These are phyloP conservation scores for Rhinoptilus africanus DNA, from an alignment of 2,113 vertebrate species.

Conservation along the genomic window DNA sequence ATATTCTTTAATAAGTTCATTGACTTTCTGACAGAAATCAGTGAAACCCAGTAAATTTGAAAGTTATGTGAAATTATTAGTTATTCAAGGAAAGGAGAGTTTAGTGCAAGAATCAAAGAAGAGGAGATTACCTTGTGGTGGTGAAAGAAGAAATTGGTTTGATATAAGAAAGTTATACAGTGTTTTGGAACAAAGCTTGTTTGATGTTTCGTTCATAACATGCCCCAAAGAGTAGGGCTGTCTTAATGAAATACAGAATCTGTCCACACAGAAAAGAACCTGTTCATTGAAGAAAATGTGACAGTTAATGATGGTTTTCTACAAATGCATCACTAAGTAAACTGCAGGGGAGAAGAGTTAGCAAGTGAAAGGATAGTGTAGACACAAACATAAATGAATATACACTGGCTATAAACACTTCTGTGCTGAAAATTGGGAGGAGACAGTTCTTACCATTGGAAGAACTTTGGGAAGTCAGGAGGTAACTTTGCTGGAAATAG, in stretches of 20 bases:
- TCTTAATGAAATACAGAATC: neutral
- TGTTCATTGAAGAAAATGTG: neutral
- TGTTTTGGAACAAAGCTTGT: neutral
- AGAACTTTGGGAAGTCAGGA: neutral
- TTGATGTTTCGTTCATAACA: neutral
- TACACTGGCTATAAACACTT: neutral
- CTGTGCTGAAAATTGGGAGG: neutral
- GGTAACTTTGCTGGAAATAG: neutral
- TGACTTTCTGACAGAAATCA: neutral
- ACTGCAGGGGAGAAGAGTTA: neutral
- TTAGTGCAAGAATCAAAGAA: neutral
- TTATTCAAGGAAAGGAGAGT: neutral
- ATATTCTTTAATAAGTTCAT: neutral
- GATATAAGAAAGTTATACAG: neutral
- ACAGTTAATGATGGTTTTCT: neutral
- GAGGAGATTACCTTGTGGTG: neutral
- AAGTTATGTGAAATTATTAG: neutral
- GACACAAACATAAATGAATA: neutral
- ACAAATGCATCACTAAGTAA: neutral
- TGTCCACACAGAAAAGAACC: neutral
- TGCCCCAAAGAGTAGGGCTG: neutral
- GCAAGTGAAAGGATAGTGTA: neutral
- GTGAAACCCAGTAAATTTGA: neutral
- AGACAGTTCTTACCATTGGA: neutral
- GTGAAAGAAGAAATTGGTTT: neutral